Evolutionary conservation across 2,113 vertebrate species (phyloP).

Genomic region (Orcinus orca): DNA sequence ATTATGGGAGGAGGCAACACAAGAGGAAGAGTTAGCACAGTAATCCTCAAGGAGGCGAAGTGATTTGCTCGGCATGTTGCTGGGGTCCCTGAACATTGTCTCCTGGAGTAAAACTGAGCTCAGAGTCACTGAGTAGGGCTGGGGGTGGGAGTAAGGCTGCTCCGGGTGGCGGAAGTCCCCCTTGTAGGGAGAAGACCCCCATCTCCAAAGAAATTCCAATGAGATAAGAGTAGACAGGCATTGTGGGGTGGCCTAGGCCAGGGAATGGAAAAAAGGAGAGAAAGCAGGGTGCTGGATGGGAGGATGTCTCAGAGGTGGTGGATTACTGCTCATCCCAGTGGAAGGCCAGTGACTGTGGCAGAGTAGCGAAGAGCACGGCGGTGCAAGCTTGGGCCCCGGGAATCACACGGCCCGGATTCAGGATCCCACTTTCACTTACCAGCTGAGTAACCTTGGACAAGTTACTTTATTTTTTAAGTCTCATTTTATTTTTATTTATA

Average conservation of each 20-base stretch:
- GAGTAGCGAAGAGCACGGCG: rapidly evolving
- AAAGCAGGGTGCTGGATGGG: not conserved
- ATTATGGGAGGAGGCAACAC: not conserved
- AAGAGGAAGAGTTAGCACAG: not conserved
- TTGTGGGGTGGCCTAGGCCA: not conserved
- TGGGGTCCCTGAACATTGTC: not conserved
- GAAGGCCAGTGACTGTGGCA: not conserved
- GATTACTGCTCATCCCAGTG: not conserved
- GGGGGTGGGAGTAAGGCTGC: not conserved
- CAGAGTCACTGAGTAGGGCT: not conserved
- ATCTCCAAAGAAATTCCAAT: not conserved
- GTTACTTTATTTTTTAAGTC: not conserved
- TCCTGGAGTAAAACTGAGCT: not conserved
- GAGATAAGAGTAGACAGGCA: not conserved
- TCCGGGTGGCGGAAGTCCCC: not conserved
- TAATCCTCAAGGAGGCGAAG: not conserved
- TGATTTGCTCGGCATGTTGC: not conserved
- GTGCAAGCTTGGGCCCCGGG: not conserved
- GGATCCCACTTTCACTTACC: not conserved
- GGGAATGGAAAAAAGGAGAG: not conserved
- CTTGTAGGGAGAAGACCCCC: not conserved
- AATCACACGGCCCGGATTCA: not conserved
- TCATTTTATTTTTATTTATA: not conserved
- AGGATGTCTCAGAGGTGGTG: not conserved
- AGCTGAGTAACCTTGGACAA: not conserved